Percentiles rank a stretch among this genome's conserved stretches.
Conservation (phyloP, 2,888 invertebrate species). For the Altica lythri region DNA sequence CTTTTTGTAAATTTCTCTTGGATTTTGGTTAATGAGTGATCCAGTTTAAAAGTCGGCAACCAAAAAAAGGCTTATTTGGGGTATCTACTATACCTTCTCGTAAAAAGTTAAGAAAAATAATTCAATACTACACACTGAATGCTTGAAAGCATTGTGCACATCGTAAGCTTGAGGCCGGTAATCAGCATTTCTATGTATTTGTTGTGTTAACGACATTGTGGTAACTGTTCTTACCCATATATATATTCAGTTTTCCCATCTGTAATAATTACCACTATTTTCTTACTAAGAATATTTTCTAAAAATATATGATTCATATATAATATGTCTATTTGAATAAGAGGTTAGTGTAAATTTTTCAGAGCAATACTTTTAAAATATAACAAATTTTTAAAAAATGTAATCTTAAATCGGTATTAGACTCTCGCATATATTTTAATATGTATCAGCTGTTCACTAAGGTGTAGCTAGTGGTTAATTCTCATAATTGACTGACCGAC, state of each 20-base stretch:
- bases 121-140: conserved; percentile 31
- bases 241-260: conserved; percentile 5
- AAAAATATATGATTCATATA: background rate
- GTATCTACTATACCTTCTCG: background rate
- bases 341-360: no score
- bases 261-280: conserved; percentile 3
- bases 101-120: conserved; percentile 39
- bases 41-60: conserved; percentile 24
- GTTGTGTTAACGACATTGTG: conserved; percentile 20
- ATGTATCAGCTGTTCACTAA: no score
- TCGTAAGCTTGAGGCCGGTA: conserved; percentile 31
- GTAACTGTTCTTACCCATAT: conserved; percentile 15
- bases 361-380: background rate
- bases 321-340: background rate
- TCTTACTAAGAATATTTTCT: background rate
- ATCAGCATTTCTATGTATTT: conserved; percentile 28
- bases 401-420: no score
- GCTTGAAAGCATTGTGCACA: conserved; percentile 37
- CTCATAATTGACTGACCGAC: no score
- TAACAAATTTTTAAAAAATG: no score
- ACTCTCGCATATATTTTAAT: no score
- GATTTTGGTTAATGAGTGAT: conserved; percentile 13
- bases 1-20: conserved; percentile 12
- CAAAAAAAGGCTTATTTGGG: conserved; percentile 6
- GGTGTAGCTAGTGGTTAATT: no score